These are phyloP conservation scores for Euglossa dilemma DNA, from an alignment of 1,140 invertebrate genomes.

Conservation along the genomic window DNA sequence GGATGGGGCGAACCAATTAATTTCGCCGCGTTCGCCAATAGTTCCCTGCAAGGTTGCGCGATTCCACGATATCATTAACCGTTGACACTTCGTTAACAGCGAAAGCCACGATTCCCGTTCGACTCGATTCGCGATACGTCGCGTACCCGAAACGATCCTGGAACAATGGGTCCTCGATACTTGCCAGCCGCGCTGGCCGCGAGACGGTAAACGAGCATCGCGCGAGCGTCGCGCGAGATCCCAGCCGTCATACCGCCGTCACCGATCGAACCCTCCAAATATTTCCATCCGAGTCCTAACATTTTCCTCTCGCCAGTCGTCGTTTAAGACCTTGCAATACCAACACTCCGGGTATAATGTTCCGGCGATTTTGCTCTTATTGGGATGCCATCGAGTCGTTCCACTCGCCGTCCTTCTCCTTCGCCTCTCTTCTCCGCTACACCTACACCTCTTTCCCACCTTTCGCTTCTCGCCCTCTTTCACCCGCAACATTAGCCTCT, in stretches of 20 bases:
- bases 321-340: constrained; percentile 73
- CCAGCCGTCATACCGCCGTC: background rate
- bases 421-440: background rate
- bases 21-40: constrained; percentile 17
- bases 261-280: constrained; percentile 47
- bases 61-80: constrained; percentile 30
- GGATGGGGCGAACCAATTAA: constrained; percentile 30
- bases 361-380: constrained; percentile 70
- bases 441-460: constrained; percentile 25
- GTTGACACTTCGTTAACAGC: constrained; percentile 20
- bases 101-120: background rate
- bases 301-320: constrained; percentile 63
- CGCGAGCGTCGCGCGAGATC: too few relatives aligned
- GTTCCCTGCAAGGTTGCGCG: constrained; percentile 19
- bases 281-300: constrained; percentile 44
- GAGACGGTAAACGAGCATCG: background rate
- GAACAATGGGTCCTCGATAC: background rate
- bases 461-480: constrained; percentile 31
- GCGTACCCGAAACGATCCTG: background rate
- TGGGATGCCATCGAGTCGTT: constrained; percentile 71
- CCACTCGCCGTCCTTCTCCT: constrained; percentile 57
- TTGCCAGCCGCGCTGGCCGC: too few relatives aligned
- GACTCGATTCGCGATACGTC: constrained; percentile 7
- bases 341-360: constrained; percentile 70
- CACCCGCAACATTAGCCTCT: constrained; percentile 18